Evolutionary conservation across 2,797 vertebrate genomes (phyloP), one percentile per base, ranked within the genome.

Genomic region (Eospalax fontanierii): DNA sequence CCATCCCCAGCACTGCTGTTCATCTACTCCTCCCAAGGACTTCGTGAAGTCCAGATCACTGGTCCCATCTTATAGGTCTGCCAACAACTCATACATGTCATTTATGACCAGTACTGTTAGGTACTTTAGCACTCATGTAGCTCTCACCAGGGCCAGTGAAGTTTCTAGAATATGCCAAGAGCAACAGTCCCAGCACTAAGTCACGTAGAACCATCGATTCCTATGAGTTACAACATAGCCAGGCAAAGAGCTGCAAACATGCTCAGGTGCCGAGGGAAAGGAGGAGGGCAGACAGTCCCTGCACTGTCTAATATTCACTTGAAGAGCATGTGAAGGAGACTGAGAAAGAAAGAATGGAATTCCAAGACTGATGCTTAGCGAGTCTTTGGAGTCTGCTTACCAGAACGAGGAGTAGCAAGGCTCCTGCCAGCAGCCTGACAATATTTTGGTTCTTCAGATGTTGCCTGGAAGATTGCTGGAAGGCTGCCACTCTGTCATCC

Each of bases 111-210:
- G 46, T 28, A 18, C 30, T 6, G 11, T 24, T 66, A 50, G 35
- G 40, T 65, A 75, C 87, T 82, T 12, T 28, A 76, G 63, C 79
- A 65, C 43, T 94, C 76, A 14, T 81, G 6, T 33, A 22, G 43
- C 90, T 88, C 78, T 94, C 38, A 38, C 22, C 5, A 2, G 24
- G 28, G 46, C 22, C 75, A 46, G 9, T 22, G 79, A 94, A 33
- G 30, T 68, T 94, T 97, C 96, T 88, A 93, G 65, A 90, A 92
- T 1, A 0, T 96, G 93, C 88, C 59, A 71, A 96, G 74, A 96
- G 90, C 79, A 91, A 91, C 38, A 78, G 63, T 66, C 84, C 33
- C 26, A 59, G 65, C 38, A 59, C 24, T 43, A 61, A 83, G 75
- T 83, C 66, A 18, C 3, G 15, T 30, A 95, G 66, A 92, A 84